These are phyloP conservation scores for Rhegmatorhina hoffmannsi DNA, from an alignment of 2,113 vertebrate genomes.

Conservation along the genomic window DNA sequence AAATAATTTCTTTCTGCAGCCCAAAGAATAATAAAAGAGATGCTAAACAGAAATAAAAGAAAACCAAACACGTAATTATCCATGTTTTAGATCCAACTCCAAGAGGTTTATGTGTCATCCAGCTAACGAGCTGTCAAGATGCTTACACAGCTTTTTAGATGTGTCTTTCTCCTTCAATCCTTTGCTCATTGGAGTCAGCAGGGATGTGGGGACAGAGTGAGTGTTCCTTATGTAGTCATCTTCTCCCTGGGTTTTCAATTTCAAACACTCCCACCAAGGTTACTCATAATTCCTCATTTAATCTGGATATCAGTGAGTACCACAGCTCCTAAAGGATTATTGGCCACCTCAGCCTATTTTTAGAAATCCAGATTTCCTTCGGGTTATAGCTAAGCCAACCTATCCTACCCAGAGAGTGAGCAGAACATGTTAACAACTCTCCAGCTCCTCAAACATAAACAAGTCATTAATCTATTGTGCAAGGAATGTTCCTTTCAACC, in stretches of 20 bases:
- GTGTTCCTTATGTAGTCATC: not conserved
- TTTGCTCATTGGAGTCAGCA: not conserved
- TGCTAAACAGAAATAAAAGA: slow-evolving; percentile 22
- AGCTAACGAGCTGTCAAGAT: slow-evolving; percentile 21
- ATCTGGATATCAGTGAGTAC: not conserved
- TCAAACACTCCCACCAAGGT: not conserved
- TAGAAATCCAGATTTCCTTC: not conserved
- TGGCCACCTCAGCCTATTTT: not conserved
- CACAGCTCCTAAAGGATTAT: not conserved
- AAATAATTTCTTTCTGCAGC: slow-evolving; percentile 3
- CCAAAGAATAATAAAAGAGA: slow-evolving; percentile 24
- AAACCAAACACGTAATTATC: slow-evolving; percentile 10
- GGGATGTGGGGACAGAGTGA: not conserved
- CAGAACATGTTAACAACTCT: slow-evolving; percentile 7
- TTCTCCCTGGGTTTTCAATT: not conserved
- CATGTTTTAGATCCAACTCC: slow-evolving; percentile 30
- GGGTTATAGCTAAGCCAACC: not conserved
- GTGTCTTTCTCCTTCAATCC: not conserved
- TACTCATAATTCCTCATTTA: slow-evolving; percentile 6
- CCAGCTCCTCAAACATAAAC: slow-evolving; percentile 1
- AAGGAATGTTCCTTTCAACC: slow-evolving; percentile 6
- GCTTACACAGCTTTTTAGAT: slow-evolving; percentile 35
- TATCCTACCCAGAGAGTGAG: slow-evolving; percentile 1
- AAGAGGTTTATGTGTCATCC: slow-evolving; percentile 48
- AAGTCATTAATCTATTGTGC: slow-evolving; percentile 7